Evolutionary conservation across 2,888 invertebrate species (phyloP), one percentile per base, ranked within the genome.

Genomic region (Drosophila engyochracea): DNA sequence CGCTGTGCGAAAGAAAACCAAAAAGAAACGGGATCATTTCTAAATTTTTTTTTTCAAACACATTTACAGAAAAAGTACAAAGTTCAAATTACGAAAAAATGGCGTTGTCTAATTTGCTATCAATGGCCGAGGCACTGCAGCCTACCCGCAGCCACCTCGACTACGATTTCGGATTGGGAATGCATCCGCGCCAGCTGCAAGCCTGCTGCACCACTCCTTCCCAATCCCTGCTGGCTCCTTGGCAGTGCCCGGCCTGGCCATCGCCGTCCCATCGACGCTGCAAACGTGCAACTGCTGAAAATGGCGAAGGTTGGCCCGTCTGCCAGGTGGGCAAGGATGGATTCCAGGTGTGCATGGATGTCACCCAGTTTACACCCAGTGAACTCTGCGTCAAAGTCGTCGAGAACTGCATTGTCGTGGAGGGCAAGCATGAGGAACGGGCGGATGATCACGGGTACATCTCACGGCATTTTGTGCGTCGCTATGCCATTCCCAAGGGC

Each of bases 301-400:
- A 55, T 22, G 49, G 35, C 4, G 58, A 58, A 54, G 25, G 25
- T n/a, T 68, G 52, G 47, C 75, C 89, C 0, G 53, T 64, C 16
- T n/a, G 76, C 0, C 74, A 85, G 44, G 67, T 85, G 72, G 95
- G 95, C 87, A 95, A 95, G n/a, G 95, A 96, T 83, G 95, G 96
- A 71, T 96, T 96, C 76, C 96, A 96, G 90, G 96, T 96, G 14
- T 95, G 95, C 84, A 93, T 97, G 83, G 97, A 97, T 90, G 96
- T 97, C 0, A 95, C 96, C 86, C 96, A 97, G 83, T 97, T 97
- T 88, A 94, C 95, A n/a, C 97, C 97, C 0, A 95, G 96, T 25
- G 97, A 97, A 92, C 95, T 97, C 51, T 94, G 95, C 3, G 97
- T 97, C 33, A 97, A 97, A 92, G 96, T 96, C 0, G 94, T 96